Percentiles rank a stretch among this genome's conserved stretches.
Evolutionary conservation across 1,140 invertebrate species (phyloP).

Genomic region (Anastrepha ludens): DNA sequence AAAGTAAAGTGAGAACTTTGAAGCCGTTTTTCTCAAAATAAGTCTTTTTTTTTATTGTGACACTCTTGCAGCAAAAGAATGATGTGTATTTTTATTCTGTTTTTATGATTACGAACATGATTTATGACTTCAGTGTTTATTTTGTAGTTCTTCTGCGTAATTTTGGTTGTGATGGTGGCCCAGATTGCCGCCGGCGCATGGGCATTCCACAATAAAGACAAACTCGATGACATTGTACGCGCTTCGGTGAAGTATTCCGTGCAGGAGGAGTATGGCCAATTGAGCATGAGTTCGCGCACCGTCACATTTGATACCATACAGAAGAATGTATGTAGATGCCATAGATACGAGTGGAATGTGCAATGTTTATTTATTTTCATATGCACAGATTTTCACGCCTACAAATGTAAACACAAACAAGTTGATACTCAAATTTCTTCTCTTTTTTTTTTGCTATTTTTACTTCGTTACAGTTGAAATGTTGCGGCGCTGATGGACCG

Average conservation of each 20-base stretch:
- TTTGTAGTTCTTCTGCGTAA: conserved; percentile 83
- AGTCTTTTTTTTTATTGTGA: conserved; percentile 3
- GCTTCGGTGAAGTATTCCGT: conserved; percentile 80
- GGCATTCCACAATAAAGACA: conserved; percentile 82
- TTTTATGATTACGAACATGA: conserved; percentile 55
- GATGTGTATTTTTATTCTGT: neutral
- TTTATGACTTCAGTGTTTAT: conserved; percentile 59
- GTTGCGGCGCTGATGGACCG: conserved; percentile 83
- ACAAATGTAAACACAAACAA: neutral
- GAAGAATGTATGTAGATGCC: conserved; percentile 75
- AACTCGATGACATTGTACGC: conserved; percentile 80
- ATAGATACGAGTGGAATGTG: neutral
- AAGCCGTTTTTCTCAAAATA: too few species aligned
- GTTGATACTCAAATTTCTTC: conserved; percentile 37
- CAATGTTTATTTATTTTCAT: neutral
- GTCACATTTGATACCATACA: conserved; percentile 84
- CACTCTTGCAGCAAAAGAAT: too few species aligned
- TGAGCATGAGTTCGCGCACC: conserved; percentile 78
- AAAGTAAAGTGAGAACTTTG: too few species aligned
- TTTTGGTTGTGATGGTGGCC: conserved; percentile 86
- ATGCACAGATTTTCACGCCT: neutral
- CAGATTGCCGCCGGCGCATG: conserved; percentile 85
- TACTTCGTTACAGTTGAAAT: conserved; percentile 77
- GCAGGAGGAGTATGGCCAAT: conserved; percentile 81
- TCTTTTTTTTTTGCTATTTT: conserved; percentile 15